A percentile compares a stretch with the other conserved stretches of the same genome.
Evolutionary conservation across 1,140 invertebrate genomes (phyloP).

Genomic region (Cydia splendana): DNA sequence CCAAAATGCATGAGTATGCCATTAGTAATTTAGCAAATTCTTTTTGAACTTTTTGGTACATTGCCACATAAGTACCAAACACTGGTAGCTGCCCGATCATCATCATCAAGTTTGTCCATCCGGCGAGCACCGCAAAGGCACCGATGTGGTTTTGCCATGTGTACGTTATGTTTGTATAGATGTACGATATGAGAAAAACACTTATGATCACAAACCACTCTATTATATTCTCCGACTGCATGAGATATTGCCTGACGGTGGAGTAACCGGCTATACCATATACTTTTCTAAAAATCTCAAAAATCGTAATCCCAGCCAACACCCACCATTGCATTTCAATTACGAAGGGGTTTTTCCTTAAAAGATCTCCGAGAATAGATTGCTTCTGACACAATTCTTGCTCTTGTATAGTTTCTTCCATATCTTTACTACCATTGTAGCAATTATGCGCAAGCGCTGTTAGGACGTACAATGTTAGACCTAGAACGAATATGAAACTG

Average conservation of each 20-base stretch:
- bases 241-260: slow-evolving; percentile 88
- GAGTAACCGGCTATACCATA: slow-evolving; percentile 88
- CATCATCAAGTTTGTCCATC: slow-evolving; percentile 93
- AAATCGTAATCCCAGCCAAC: slow-evolving; percentile 85
- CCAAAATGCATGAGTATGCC: slow-evolving; percentile 90
- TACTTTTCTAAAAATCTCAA: slow-evolving; percentile 88
- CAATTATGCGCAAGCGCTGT: slow-evolving; percentile 89
- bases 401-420: slow-evolving; percentile 84
- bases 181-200: slow-evolving; percentile 89
- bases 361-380: slow-evolving; percentile 85
- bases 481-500: slow-evolving; percentile 89
- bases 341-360: slow-evolving; percentile 85
- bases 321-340: slow-evolving; percentile 90
- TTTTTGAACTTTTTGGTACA: slow-evolving; percentile 91
- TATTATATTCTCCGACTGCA: slow-evolving; percentile 90
- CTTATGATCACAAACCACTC: slow-evolving; percentile 92
- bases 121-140: slow-evolving; percentile 90
- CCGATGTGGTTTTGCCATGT: slow-evolving; percentile 91
- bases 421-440: slow-evolving; percentile 87
- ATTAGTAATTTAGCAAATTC: slow-evolving; percentile 91
- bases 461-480: slow-evolving; percentile 88
- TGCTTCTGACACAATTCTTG: slow-evolving; percentile 87
- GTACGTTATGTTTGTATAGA: slow-evolving; percentile 87
- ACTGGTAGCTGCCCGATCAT: slow-evolving; percentile 92
- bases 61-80: slow-evolving; percentile 92